Base-by-base conservation (phyloP, 1,140 invertebrate species). In the Solenopsis invicta region DNA sequence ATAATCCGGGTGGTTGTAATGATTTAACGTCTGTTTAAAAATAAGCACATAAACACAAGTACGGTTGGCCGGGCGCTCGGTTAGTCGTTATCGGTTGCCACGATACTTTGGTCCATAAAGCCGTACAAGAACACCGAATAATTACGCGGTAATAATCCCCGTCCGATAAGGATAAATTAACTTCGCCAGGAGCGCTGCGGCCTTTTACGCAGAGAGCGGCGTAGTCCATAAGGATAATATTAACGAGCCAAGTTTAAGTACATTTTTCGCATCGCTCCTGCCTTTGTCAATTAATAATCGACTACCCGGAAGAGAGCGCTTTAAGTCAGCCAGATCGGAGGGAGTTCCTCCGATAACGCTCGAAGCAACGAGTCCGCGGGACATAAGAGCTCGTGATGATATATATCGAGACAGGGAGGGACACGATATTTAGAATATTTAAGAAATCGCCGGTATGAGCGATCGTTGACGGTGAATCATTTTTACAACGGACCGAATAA, bases 251-350 rank as follows among this genome's bases (percentile, higher is more conserved):
- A 89, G 84, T 89, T 89, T 89, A 71, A 75, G 84, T 75, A 50
- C 82, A 89, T 86, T 89, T 89, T 89, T 76, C 69, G 54, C 75
- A 48, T 56, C 62, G 59, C 37, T 24, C 75, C 87, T 71, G 69
- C 80, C 87, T 89, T 80, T 89, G 88, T 89, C 88, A 72, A 89
- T 90, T 89, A 90, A 90, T 90, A 89, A 89, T 84, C 77, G 85
- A 89, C 77, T 78, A 72, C 71, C 66, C 50, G 29, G 41, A 64
- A 61, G 85, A 80, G 50, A 12, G 21, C 69, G 50, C 29, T 80
- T 86, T 74, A 84, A 61, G 37, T 84, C 74, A 48, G 13, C 41
- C 37, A 12, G 50, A 34, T 41, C n/a, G n/a, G 62, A 52, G 54
- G 13, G 69, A 74, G 69, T 59, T 82, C 16, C 9, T 50, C 29